Conservation (phyloP, 2,888 invertebrate species). For the Steinernema scapterisci region DNA sequence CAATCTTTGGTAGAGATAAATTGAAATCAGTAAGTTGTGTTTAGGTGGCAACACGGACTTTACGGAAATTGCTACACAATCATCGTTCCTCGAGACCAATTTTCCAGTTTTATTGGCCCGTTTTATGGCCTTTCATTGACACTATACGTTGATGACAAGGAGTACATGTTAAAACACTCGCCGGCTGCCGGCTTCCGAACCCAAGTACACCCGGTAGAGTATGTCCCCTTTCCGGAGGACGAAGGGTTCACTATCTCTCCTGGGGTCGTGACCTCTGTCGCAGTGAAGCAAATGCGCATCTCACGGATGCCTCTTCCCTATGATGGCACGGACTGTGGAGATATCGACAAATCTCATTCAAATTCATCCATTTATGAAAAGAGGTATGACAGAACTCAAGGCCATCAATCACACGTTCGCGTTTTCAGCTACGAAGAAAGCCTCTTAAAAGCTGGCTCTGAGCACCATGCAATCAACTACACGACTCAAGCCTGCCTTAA, state of each 20-base stretch:
- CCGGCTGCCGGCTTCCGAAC: conserved; percentile 32
- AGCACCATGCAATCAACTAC: conserved; percentile 1
- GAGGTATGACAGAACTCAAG: neutral
- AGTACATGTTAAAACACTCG: conserved; percentile 1
- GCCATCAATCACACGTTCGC: neutral
- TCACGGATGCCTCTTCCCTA: conserved; percentile 34
- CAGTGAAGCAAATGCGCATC: conserved; percentile 17
- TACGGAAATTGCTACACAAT: conserved; percentile 37
- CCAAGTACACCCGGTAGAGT: conserved; percentile 32
- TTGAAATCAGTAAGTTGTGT: neutral
- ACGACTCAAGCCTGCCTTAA: conserved; percentile 17
- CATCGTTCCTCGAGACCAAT: neutral
- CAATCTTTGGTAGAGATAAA: neutral
- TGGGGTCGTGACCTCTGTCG: conserved; percentile 28
- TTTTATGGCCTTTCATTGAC: conserved; percentile 29
- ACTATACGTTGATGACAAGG: conserved; percentile 20
- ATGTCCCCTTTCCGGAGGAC: conserved; percentile 35
- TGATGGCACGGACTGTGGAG: conserved; percentile 34
- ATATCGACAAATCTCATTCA: neutral
- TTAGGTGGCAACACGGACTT: conserved; percentile 29
- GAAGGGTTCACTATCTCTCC: conserved; percentile 36
- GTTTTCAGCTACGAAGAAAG: conserved; percentile 2
- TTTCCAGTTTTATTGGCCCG: conserved; percentile 23
- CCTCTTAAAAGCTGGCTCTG: neutral
- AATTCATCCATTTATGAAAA: conserved; percentile 16